phyloP scores from a whole-genome alignment of 2,113 vertebrate species.

The Podarcis muralis region DNA sequence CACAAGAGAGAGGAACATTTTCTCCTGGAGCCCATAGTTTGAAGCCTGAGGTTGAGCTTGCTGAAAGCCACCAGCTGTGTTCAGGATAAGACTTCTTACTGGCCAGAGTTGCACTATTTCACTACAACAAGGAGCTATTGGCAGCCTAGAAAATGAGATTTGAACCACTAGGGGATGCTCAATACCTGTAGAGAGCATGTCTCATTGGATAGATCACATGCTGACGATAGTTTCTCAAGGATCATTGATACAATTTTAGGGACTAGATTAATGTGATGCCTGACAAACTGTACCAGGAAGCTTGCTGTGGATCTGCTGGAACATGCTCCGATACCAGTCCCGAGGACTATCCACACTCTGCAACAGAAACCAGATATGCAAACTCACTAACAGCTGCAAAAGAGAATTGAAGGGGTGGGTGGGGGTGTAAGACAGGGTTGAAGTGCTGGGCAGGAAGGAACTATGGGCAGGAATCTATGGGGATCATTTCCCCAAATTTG shows the following conservation, averaged over 20 bases:
- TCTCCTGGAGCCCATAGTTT: neutral
- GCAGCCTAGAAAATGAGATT: neutral
- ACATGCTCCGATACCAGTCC: conserved; percentile 98
- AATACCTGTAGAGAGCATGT: neutral
- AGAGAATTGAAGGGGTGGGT: neutral
- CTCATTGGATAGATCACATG: neutral
- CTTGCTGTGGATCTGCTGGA: conserved; percentile 94
- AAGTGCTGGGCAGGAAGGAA: neutral
- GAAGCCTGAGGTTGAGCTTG: neutral
- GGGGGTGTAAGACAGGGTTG: neutral
- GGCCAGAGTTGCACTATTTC: neutral
- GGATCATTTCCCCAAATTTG: too few relatives aligned
- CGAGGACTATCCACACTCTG: conserved; percentile 94
- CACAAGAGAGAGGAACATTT: too few relatives aligned
- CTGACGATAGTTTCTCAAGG: neutral
- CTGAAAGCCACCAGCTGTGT: neutral
- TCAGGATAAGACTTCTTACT: neutral
- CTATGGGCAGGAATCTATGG: too few relatives aligned
- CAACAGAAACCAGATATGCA: conserved; percentile 30
- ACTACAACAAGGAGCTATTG: neutral
- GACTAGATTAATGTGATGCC: neutral
- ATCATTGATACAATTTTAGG: neutral
- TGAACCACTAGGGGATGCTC: conserved; percentile 2
- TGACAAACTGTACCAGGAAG: conserved; percentile 83
- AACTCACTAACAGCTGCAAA: neutral